phyloP scores from a whole-genome alignment of 37 sponge, comb jelly and placozoan species.

The Cladorhizidae sp. region DNA sequence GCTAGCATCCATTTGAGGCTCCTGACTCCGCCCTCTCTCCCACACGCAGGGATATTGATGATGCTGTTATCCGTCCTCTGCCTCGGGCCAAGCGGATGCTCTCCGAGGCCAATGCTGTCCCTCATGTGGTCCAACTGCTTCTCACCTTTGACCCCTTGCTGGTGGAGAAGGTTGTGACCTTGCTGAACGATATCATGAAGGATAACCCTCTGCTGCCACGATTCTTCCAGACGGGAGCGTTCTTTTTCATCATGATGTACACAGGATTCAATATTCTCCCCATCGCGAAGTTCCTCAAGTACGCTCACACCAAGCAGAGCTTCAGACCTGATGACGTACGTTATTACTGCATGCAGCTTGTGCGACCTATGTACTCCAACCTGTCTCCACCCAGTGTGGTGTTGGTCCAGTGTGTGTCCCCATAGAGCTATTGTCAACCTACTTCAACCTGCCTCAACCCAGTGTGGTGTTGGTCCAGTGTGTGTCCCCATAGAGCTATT shows the following conservation, averaged over 20 bases:
- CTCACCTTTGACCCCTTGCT: constrained; percentile 97
- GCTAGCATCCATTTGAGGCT: no score
- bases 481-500: no score
- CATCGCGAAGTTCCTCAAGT: constrained; percentile 92
- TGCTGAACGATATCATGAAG: constrained; percentile 89
- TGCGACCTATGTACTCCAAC: not conserved
- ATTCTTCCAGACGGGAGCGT: constrained; percentile 90
- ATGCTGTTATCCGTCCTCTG: constrained; percentile 89
- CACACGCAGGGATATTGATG: constrained; percentile 64
- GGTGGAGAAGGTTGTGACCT: constrained; percentile 92
- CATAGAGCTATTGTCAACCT: not conserved
- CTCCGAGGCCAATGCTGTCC: constrained; percentile 79
- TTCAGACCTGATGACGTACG: constrained; percentile 95
- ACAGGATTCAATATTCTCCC: constrained; percentile 97
- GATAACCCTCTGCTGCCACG: constrained; percentile 98
- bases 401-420: not conserved
- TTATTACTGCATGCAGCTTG: not conserved
- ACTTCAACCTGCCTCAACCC: no score
- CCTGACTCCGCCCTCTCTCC: no score
- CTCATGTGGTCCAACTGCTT: constrained; percentile 94
- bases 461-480: no score
- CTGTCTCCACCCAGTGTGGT: no score
- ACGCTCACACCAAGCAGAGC: constrained; percentile 94
- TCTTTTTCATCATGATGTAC: constrained; percentile 99
- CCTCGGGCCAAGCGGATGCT: constrained; percentile 92